phyloP scores from a whole-genome alignment of 1,140 invertebrate genomes.

The Drosophila ercepeae region DNA sequence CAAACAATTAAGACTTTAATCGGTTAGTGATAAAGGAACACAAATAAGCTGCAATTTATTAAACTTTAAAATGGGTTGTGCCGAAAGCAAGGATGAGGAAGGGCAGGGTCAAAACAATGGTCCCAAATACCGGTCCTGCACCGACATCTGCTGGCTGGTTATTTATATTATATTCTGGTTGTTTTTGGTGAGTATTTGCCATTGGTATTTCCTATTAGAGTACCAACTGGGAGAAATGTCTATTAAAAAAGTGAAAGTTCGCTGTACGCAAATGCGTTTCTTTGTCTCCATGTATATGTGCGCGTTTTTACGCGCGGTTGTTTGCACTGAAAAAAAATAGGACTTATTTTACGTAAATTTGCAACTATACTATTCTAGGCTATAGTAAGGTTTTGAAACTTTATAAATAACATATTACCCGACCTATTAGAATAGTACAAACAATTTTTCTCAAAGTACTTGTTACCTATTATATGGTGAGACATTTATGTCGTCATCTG shows the following conservation, averaged over 20 bases:
- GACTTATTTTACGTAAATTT: neutral
- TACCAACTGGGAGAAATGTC: neutral
- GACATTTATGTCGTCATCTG: conserved; percentile 48
- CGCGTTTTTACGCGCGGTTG: conserved; percentile 21
- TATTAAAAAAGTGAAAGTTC: conserved; percentile 63
- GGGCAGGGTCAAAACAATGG: conserved; percentile 61
- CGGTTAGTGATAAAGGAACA: conserved; percentile 1
- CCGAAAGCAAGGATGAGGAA: conserved; percentile 76
- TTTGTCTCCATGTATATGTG: conserved; percentile 33
- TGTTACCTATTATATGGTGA: conserved; percentile 19
- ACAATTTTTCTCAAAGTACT: conserved; percentile 5
- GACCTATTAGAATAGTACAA: too few relatives aligned
- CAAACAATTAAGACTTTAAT: neutral
- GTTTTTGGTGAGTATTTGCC: conserved; percentile 89
- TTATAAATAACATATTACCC: neutral
- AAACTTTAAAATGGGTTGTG: conserved; percentile 68
- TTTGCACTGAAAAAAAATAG: neutral
- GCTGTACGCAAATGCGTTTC: conserved; percentile 34
- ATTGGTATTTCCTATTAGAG: neutral
- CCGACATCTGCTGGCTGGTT: conserved; percentile 93
- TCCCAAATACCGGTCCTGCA: conserved; percentile 87
- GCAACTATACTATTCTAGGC: too few relatives aligned
- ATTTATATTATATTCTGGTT: conserved; percentile 94
- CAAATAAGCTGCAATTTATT: conserved; percentile 2
- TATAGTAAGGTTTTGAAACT: neutral